Percentiles rank a stretch among this genome's conserved stretches.
Evolutionary conservation across 2,113 vertebrate genomes (phyloP).

Genomic region (Eonycteris spelaea): DNA sequence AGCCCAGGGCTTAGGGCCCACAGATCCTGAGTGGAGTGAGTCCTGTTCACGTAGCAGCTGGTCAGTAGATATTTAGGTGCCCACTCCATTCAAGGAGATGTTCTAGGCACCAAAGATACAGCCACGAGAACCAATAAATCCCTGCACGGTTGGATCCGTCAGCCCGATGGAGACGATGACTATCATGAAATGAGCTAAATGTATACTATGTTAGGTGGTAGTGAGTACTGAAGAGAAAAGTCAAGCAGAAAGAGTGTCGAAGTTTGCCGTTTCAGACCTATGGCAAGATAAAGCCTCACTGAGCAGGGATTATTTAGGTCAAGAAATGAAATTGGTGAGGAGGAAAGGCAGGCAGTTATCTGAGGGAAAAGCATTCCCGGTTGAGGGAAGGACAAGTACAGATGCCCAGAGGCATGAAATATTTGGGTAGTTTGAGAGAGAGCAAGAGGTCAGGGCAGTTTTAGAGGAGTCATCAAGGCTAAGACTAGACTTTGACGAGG

Average conservation of each 20-base stretch:
- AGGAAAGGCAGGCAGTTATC: neutral
- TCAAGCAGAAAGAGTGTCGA: neutral
- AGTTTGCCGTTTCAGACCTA: neutral
- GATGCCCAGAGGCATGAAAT: neutral
- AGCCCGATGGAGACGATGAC: neutral
- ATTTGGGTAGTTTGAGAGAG: neutral
- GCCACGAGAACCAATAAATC: neutral
- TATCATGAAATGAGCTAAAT: neutral
- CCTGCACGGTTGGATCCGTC: too few species aligned
- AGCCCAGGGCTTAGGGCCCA: rapidly evolving
- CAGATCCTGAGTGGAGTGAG: neutral
- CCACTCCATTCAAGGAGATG: neutral
- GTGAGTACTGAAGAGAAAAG: neutral
- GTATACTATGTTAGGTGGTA: too few species aligned
- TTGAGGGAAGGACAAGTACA: neutral
- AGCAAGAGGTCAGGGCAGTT: neutral
- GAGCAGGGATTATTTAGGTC: neutral
- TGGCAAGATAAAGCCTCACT: neutral
- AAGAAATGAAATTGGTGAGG: neutral
- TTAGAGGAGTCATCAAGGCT: neutral
- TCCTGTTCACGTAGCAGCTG: neutral
- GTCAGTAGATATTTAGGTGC: neutral
- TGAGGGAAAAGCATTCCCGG: neutral
- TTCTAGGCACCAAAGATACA: neutral
- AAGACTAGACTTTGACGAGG: neutral